Evolutionary conservation across 2,888 invertebrate species (phyloP), one percentile per base, ranked within the genome.

Genomic region (Eupithecia subfuscata): DNA sequence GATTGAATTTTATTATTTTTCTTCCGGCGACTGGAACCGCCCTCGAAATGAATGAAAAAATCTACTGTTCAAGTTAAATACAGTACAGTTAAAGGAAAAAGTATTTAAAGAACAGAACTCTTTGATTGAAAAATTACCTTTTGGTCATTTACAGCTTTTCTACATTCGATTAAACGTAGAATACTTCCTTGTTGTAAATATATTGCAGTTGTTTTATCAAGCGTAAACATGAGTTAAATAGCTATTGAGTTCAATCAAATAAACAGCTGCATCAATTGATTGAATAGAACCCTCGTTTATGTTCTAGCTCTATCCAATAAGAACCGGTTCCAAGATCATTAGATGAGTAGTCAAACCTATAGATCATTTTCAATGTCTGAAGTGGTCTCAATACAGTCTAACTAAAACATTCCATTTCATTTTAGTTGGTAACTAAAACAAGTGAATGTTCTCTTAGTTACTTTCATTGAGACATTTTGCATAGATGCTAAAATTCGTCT

Each of bases 191-290:
- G 48, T 48, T 48, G 48, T 48, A 18, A 48, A 48, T 48, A 48
- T 48, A 48, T 7, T 48, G 18, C 7, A 48, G 18, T 25, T 25
- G 25, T 25, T 25, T 22, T 25, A 25, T 6, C 12, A 25, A 25
- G 25, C 60, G 25, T 60, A 25, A 60, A 60, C 75, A 79, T 72
- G 60, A 83, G 80, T 82, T 81, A 79, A 84, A 81, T 75, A 82
- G 78, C 81, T 77, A 85, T 86, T 84, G 77, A 81, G 78, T 78
- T 78, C 82, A 85, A 86, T 86, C 80, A 82, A 75, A 65, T 40
- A 64, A 70, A 63, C 64, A 71, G 68, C 43, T 30, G 73, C 52
- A 68, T 56, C 68, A 73, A 69, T 69, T 69, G 60, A 73, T 43
- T 43, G 30, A 43, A 68, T 68, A 22, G 34, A n/a, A 68, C 45